phyloP scores from a whole-genome alignment of 1,140 invertebrate species.

The Drosophila sulfurigaster region DNA sequence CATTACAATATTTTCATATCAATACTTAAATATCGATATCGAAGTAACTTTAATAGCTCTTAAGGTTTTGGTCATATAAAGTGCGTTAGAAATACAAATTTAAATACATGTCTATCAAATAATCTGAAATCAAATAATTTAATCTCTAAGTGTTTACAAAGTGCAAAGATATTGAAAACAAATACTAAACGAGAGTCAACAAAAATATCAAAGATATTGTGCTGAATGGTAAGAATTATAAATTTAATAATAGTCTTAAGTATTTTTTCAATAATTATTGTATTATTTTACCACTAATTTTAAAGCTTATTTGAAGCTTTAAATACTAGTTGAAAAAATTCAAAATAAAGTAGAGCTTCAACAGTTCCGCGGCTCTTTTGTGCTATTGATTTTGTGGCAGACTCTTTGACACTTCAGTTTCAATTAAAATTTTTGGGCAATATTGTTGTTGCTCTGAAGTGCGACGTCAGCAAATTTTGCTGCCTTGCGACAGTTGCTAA shows the following conservation, averaged over 20 bases:
- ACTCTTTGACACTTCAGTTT: conserved; percentile 64
- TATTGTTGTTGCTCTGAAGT: conserved; percentile 48
- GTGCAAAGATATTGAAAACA: conserved; percentile 20
- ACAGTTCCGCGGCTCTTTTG: conserved; percentile 10
- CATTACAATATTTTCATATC: conserved; percentile 38
- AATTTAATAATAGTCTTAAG: not conserved
- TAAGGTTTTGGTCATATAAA: not conserved
- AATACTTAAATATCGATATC: conserved; percentile 18
- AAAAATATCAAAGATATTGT: not conserved
- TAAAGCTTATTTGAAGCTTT: not conserved
- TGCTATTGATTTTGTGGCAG: conserved; percentile 43
- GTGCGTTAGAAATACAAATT: conserved; percentile 14
- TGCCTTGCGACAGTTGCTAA: conserved; percentile 57
- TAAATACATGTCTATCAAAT: conserved; percentile 2
- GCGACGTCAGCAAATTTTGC: conserved; percentile 59
- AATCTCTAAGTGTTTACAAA: conserved; percentile 24
- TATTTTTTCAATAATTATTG: too few relatives aligned
- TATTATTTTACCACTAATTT: not conserved
- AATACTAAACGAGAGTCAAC: not conserved
- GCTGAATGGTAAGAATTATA: conserved; percentile 28
- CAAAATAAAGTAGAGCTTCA: not conserved
- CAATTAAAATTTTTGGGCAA: conserved; percentile 64
- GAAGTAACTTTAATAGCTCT: conserved; percentile 3
- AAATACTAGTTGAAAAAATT: not conserved
- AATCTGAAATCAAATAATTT: conserved; percentile 2